Evolutionary conservation across 2,113 vertebrate genomes (phyloP).

Genomic region (Raphicerus campestris): DNA sequence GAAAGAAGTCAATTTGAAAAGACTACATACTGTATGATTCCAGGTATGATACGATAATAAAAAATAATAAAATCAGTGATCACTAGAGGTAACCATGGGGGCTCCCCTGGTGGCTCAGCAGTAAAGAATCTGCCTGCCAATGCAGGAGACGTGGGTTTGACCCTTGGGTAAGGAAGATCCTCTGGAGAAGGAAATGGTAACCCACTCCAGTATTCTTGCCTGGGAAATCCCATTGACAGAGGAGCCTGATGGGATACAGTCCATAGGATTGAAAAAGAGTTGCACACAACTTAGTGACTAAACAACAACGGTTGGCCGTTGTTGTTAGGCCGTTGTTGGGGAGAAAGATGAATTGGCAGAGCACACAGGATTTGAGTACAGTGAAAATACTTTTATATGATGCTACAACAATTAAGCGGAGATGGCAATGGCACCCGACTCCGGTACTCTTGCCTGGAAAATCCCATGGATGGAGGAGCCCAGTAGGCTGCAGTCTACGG

Average conservation of each 20-base stretch:
- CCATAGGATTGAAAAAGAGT: not conserved
- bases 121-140: not conserved
- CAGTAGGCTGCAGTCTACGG: too few relatives aligned
- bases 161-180: not conserved
- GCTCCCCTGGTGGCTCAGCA: not conserved
- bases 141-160: not conserved
- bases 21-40: not conserved
- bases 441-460: too few relatives aligned
- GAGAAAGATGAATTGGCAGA: not conserved
- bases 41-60: not conserved
- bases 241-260: not conserved
- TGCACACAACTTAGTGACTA: not conserved
- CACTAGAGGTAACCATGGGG: not conserved
- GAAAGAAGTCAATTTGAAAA: not conserved
- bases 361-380: not conserved
- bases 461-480: too few relatives aligned
- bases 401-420: not conserved
- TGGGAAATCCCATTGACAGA: not conserved
- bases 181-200: not conserved
- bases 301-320: not conserved
- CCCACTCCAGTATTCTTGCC: not conserved
- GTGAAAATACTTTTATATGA: not conserved
- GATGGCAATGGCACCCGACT: too few relatives aligned
- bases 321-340: too few relatives aligned
- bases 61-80: not conserved